Percentiles rank a stretch among this genome's conserved stretches.
phyloP scores from a whole-genome alignment of 1,140 invertebrate genomes.

The Forficula auricularia region DNA sequence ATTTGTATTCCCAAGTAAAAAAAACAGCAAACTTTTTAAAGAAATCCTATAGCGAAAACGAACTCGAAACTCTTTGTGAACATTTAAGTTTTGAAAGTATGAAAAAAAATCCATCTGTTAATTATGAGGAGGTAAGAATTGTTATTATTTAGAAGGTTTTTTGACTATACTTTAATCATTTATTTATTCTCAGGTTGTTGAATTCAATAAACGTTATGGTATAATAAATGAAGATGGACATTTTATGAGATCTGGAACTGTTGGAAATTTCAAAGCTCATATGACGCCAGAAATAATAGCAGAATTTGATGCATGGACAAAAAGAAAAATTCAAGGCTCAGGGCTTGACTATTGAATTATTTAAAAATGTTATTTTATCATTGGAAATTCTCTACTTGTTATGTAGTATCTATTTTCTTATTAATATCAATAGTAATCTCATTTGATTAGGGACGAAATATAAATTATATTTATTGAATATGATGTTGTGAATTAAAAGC shows the following conservation, averaged over 20 bases:
- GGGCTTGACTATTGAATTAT: too few species aligned
- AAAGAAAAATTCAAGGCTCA: conserved; percentile 26
- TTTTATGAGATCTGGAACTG: conserved; percentile 38
- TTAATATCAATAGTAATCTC: too few species aligned
- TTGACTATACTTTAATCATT: too few species aligned
- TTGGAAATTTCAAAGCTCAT: conserved; percentile 42
- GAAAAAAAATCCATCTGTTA: conserved; percentile 41
- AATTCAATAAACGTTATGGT: conserved; percentile 27
- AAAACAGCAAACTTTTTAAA: conserved; percentile 10
- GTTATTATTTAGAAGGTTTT: too few species aligned
- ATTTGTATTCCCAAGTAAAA: conserved; percentile 10
- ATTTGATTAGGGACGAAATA: too few species aligned
- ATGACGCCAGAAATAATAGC: conserved; percentile 34
- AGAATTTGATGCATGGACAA: conserved; percentile 37
- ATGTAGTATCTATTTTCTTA: too few species aligned
- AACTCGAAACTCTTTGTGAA: not conserved
- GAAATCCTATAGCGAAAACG: conserved; percentile 4
- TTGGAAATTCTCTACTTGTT: too few species aligned
- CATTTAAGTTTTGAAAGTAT: conserved; percentile 24
- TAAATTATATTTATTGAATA: too few species aligned
- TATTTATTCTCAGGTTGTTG: too few species aligned
- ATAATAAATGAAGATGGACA: conserved; percentile 26
- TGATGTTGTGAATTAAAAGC: too few species aligned
- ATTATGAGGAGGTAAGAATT: conserved; percentile 38
- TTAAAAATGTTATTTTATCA: too few species aligned